Conservation (phyloP, 64 coral and sea anemone species). For the Actinia equina region DNA sequence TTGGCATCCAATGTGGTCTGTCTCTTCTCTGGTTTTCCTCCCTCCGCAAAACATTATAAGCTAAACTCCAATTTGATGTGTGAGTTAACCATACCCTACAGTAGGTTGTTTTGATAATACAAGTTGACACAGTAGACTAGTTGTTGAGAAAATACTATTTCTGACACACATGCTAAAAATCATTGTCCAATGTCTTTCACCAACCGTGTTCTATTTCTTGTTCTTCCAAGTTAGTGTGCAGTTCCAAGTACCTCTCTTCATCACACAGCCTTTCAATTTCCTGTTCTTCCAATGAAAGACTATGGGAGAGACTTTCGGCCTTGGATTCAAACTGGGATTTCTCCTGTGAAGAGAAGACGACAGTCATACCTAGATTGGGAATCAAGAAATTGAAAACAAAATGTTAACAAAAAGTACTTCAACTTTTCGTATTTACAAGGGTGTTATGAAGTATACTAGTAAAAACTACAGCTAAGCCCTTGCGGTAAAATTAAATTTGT, state of each 20-base stretch:
- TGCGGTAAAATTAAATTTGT: not conserved
- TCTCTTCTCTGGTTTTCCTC: too few relatives aligned
- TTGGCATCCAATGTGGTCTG: too few relatives aligned
- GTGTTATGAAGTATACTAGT: too few relatives aligned
- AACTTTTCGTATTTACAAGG: not conserved
- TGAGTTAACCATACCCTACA: too few relatives aligned
- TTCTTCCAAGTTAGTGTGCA: conserved; percentile 29
- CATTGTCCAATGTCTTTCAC: not conserved
- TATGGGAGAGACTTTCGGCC: not conserved
- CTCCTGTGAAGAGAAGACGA: conserved; percentile 61
- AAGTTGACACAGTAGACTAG: too few relatives aligned
- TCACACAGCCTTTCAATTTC: conserved; percentile 55
- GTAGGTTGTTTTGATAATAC: too few relatives aligned
- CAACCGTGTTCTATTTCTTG: conserved; percentile 60
- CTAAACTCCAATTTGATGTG: too few relatives aligned
- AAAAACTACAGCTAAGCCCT: too few relatives aligned
- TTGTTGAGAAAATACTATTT: too few relatives aligned
- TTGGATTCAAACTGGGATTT: conserved; percentile 49
- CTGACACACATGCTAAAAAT: too few relatives aligned
- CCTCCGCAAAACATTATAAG: too few relatives aligned
- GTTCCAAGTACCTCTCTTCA: conserved; percentile 74
- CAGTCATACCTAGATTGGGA: conserved; percentile 57
- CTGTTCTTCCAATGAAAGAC: conserved; percentile 46
- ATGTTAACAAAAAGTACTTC: not conserved
- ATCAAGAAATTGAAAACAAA: not conserved